phyloP scores from a whole-genome alignment of 1,140 invertebrate genomes.

The Pseudomyrmex concolor region DNA sequence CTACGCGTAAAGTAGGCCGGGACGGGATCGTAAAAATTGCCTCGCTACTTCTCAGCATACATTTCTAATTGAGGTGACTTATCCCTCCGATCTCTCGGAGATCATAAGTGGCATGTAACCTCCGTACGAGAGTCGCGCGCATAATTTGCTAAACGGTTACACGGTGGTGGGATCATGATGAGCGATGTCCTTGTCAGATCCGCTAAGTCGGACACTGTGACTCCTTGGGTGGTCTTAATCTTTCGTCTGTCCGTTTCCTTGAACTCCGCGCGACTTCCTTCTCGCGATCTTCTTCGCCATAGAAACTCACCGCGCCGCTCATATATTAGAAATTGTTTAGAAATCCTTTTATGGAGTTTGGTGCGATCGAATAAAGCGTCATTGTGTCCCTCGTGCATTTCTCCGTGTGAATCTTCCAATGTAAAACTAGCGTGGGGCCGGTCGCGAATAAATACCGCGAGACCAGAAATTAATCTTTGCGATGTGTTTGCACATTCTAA shows the following conservation, averaged over 20 bases:
- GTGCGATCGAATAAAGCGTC: constrained; percentile 28
- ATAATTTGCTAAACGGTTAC: constrained; percentile 53
- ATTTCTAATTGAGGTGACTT: constrained; percentile 18
- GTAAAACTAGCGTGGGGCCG: background rate
- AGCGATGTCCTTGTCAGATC: constrained; percentile 53
- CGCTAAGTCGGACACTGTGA: constrained; percentile 44
- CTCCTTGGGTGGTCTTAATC: constrained; percentile 58
- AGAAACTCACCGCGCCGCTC: constrained; percentile 23
- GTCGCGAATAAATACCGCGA: too few relatives aligned
- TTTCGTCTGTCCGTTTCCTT: constrained; percentile 32
- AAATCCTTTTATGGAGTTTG: constrained; percentile 26
- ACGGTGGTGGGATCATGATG: constrained; percentile 13
- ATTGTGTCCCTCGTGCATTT: background rate
- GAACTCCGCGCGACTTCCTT: constrained; percentile 14
- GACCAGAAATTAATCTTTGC: background rate
- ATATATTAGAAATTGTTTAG: constrained; percentile 47
- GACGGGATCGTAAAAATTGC: background rate
- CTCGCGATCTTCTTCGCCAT: constrained; percentile 16
- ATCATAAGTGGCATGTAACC: background rate
- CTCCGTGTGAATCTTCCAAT: background rate
- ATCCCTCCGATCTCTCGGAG: background rate
- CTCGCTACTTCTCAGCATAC: background rate
- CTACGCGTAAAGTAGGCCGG: background rate
- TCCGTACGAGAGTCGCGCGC: background rate
- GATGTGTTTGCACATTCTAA: too few relatives aligned